A percentile compares a stretch with the other conserved stretches of the same genome.
Evolutionary conservation across 2,797 vertebrate genomes (phyloP).

Genomic region (Halcyon leucocephala): DNA sequence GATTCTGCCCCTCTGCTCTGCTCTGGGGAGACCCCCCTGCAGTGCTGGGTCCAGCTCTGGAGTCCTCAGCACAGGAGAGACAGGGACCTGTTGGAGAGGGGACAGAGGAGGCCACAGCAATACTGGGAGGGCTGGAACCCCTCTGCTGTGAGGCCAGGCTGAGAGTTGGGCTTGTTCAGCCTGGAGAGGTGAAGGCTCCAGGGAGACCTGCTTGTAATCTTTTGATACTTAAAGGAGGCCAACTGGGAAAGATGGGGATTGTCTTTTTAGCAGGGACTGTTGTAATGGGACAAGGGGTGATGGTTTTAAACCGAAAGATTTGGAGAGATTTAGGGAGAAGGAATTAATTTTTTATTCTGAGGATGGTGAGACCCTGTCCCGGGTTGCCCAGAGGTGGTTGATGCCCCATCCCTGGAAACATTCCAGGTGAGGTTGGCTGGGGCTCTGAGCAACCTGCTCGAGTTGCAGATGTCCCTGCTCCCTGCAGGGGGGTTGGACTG

Average conservation of each 20-base stretch:
- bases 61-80: background rate
- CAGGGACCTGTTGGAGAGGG: background rate
- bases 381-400: background rate
- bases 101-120: background rate
- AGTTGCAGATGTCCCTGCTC: background rate
- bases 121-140: background rate
- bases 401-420: background rate
- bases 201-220: background rate
- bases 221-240: no score
- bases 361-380: background rate
- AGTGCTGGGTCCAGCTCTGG: no score
- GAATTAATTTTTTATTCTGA: background rate
- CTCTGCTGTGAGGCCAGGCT: background rate
- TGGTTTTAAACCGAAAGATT: background rate
- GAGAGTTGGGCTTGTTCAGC: background rate
- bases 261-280: background rate
- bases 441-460: background rate
- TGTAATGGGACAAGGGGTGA: background rate
- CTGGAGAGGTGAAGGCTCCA: background rate
- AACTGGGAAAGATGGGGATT: background rate
- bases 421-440: background rate
- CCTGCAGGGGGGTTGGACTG: background rate
- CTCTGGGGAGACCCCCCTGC: no score
- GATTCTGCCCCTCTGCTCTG: no score
- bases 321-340: background rate